Base-by-base conservation (phyloP, 1,140 invertebrate genomes). In the Aphelenchoides besseyi region DNA sequence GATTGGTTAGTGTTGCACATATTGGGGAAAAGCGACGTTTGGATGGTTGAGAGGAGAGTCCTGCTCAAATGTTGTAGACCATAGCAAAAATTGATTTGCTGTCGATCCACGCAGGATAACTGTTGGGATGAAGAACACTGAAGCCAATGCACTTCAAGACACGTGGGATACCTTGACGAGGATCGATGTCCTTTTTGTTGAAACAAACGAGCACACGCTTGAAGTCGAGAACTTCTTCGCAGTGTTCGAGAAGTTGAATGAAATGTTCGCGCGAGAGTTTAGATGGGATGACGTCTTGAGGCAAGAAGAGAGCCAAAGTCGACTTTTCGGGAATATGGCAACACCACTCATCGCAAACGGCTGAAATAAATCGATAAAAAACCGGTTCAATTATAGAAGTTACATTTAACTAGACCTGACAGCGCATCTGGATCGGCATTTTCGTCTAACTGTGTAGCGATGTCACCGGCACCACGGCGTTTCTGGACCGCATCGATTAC, bases 401-500 rank as follows among this genome's bases (percentile, higher is more conserved):
- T 77, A 77, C 75, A 32, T 73, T 77, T 80, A 12, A 77, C 76
- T 62, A 77, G 63, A 71, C 54, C 75, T 29, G 74, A 36, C 32
- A 77, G 35, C 16, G 73, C 70, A 61, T 61, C 54, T 41, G 30
- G 36, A 57, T 77, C 72, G 37, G 67, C 52, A 67, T 70, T 33
- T 29, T 23, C 52, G 41, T 69, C 12, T 69, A 18, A 36, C 41
- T 76, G 29, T 71, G 64, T 63, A 74, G 78, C 54, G 78, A 67
- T 62, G 76, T 77, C 76, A 78, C 61, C 57, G 74, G 64, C 79
- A 80, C 26, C 78, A 81, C 76, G 64, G 78, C 74, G 76, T 62
- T 59, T 72, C 57, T 29, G 76, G 37, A 66, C 54, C 53, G 36
- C 72, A 62, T 28, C 57, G 77, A 78, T 54, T 78, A 68, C 77